These are phyloP conservation scores for Peromyscus aztecus DNA, from an alignment of 2,797 vertebrate genomes.

Conservation along the genomic window DNA sequence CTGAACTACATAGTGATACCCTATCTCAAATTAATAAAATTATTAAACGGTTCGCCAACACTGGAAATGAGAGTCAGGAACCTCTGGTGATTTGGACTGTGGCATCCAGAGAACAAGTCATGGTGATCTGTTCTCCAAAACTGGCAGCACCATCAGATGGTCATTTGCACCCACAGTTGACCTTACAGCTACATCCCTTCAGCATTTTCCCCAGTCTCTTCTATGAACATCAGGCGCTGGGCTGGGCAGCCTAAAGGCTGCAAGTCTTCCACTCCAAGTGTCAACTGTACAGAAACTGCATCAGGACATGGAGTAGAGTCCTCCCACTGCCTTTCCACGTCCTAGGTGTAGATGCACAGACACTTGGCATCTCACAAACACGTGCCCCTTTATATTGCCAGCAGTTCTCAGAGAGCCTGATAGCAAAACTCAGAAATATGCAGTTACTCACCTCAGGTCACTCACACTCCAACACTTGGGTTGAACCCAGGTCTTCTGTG, in stretches of 20 bases:
- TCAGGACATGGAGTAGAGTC: neutral
- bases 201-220: neutral
- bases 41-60: neutral
- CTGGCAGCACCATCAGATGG: neutral
- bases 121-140: neutral
- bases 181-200: neutral
- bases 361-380: rapidly evolving
- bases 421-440: neutral
- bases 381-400: neutral
- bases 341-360: too few relatives aligned
- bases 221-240: neutral
- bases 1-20: neutral
- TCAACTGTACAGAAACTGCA: neutral
- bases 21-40: neutral
- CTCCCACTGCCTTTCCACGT: neutral
- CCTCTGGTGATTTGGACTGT: neutral
- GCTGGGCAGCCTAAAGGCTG: neutral
- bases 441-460: neutral
- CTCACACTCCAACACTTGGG: neutral
- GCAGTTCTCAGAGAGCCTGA: neutral
- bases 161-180: neutral
- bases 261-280: neutral
- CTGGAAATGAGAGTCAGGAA: neutral
- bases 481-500: neutral
- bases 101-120: neutral